Percentiles rank a stretch among this genome's conserved stretches.
Evolutionary conservation across 2,888 invertebrate species (phyloP).

Genomic region (Pammene aurita): DNA sequence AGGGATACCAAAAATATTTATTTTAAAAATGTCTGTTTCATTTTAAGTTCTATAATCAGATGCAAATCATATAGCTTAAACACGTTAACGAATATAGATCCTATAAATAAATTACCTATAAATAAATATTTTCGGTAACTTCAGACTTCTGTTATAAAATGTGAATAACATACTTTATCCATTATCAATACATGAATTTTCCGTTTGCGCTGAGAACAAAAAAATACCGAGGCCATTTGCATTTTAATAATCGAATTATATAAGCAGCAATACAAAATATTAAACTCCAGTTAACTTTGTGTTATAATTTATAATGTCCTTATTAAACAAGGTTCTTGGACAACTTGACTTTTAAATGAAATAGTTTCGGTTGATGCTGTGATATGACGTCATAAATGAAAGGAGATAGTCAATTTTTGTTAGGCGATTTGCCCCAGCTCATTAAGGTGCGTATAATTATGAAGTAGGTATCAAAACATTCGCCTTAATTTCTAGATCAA

Average conservation of each 20-base stretch:
- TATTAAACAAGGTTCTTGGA: not conserved
- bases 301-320: not conserved
- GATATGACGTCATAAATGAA: too few relatives aligned
- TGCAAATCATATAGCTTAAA: too few relatives aligned
- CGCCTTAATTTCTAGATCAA: too few relatives aligned
- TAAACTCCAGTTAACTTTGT: not conserved
- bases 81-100: not conserved
- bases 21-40: too few relatives aligned
- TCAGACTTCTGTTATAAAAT: not conserved
- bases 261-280: not conserved
- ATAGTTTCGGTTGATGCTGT: too few relatives aligned
- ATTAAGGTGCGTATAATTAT: too few relatives aligned
- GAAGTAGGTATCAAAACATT: too few relatives aligned
- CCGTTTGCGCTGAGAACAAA: not conserved
- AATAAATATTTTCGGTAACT: not conserved
- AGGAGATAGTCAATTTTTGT: too few relatives aligned
- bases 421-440: too few relatives aligned
- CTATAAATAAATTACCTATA: not conserved
- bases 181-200: constrained; percentile 7
- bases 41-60: too few relatives aligned
- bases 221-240: not conserved
- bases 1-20: too few relatives aligned
- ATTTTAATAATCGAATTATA: constrained; percentile 3
- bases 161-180: constrained; percentile 2
- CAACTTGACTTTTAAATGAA: too few relatives aligned